Evolutionary conservation across 2,888 invertebrate genomes (phyloP), one percentile per base, ranked within the genome.

Genomic region (Lamellibrachia columna): DNA sequence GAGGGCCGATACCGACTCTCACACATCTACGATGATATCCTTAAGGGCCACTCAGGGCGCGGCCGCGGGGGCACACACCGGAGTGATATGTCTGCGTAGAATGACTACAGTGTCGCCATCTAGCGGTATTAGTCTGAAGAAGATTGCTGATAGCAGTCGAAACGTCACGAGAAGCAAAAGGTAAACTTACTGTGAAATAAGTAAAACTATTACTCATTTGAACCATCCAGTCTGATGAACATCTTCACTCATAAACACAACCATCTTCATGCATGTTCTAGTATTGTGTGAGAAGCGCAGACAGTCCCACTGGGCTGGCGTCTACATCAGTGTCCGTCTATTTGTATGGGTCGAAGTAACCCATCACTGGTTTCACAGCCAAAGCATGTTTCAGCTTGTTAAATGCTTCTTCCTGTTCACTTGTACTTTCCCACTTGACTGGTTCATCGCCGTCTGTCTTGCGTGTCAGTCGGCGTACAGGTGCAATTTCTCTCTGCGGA

Each of bases 231-330:
- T 40, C 40, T 40, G 0, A 40, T 40, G 40, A 40, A 40, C 40
- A 40, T 40, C 40, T 40, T 40, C 40, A 40, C 40, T 40, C 40
- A 40, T 40, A 40, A 1, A 91, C 52, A 75, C 91, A 91, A 52
- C 52, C 15, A n/a, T 92, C 53, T 22, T 40, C n/a, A 22, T 55
- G n/a, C 7, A 7, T 52, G 52, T 40, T 52, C 28, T 4, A 93
- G 11, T 94, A 90, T 60, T 95, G 95, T 28, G 92, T 93, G 0
- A 94, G 92, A 9, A 95, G 93, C 9, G 95, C 94, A 2, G 94
- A 94, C 11, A 95, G 58, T 6, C 94, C 94, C 3, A 94, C 93
- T 11, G 94, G 94, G 90, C 93, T 94, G 22, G 94, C 94, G 93
- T 95, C 94, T 1, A 93, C 94, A 6, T 92, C 75, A 4, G 94